A percentile compares a stretch with the other conserved stretches of the same genome.
Evolutionary conservation across 2,888 invertebrate genomes (phyloP).

Genomic region (Neria commutata): DNA sequence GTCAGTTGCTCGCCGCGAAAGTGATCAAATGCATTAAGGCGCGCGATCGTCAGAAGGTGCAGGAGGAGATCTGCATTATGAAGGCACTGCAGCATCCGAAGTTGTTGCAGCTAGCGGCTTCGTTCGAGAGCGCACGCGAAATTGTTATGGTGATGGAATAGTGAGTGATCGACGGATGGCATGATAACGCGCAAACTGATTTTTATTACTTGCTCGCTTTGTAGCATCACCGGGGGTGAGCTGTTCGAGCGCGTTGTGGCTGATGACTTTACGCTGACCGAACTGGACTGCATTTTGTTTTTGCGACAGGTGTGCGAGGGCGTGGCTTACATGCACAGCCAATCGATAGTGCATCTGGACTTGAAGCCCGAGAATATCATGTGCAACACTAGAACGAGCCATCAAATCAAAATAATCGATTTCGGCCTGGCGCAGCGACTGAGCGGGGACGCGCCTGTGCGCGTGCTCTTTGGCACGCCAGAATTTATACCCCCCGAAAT

Average conservation of each 20-base stretch:
- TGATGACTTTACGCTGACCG: constrained; percentile 90
- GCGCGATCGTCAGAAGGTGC: constrained; percentile 76
- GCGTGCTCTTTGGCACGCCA: constrained; percentile 86
- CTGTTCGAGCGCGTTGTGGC: constrained; percentile 92
- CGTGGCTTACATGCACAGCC: constrained; percentile 85
- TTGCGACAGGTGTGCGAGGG: constrained; percentile 91
- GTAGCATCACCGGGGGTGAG: constrained; percentile 90
- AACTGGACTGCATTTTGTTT: constrained; percentile 83
- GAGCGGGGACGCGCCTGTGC: constrained; percentile 70
- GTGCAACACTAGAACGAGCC: constrained; percentile 82
- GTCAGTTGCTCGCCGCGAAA: constrained; percentile 80
- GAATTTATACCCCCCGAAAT: constrained; percentile 94
- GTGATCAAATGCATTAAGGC: constrained; percentile 76
- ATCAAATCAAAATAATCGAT: constrained; percentile 90
- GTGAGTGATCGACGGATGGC: constrained; percentile 67
- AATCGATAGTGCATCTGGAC: constrained; percentile 86
- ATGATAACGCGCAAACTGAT: background rate
- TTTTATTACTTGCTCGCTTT: constrained; percentile 36
- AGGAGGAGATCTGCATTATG: constrained; percentile 87
- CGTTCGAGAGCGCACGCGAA: constrained; percentile 77
- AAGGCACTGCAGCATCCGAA: constrained; percentile 82
- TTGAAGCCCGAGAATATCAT: constrained; percentile 96
- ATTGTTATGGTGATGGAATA: constrained; percentile 90
- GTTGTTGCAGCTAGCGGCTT: constrained; percentile 81
- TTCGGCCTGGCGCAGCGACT: constrained; percentile 86